phyloP scores from a whole-genome alignment of 2,888 invertebrate species.

The Pecten maximus region DNA sequence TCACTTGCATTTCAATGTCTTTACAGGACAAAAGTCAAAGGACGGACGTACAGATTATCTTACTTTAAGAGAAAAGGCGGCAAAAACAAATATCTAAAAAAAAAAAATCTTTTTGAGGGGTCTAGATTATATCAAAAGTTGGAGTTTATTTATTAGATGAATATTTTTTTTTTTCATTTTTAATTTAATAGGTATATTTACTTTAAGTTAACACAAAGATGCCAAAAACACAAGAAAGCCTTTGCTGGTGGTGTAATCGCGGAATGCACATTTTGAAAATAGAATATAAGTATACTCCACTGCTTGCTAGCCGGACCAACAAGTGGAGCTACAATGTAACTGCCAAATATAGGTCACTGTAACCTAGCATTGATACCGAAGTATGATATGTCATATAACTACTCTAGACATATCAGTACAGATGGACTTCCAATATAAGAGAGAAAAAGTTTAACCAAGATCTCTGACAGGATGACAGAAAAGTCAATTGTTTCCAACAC shows the following conservation, averaged over 20 bases:
- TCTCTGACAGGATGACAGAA: no score
- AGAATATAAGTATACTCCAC: not conserved
- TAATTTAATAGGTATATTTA: not conserved
- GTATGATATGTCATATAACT: no score
- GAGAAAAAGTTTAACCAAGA: no score
- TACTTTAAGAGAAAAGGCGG: not conserved
- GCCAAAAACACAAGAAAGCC: not conserved
- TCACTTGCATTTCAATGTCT: constrained; percentile 9
- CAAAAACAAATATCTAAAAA: not conserved
- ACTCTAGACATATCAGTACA: no score
- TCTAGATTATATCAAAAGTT: not conserved
- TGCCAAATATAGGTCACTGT: not conserved
- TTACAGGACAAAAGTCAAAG: not conserved
- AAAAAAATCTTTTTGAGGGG: not conserved
- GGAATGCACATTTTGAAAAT: not conserved
- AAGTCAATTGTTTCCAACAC: no score
- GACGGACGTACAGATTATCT: not conserved
- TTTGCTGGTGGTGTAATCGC: not conserved
- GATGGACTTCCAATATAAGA: no score
- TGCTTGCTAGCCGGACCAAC: not conserved
- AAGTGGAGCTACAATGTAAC: not conserved
- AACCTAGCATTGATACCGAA: not conserved
- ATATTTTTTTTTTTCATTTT: not conserved
- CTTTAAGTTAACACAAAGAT: not conserved
- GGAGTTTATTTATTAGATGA: no score